phyloP scores from a whole-genome alignment of 2,113 vertebrate genomes.

The Podocnemis expansa region DNA sequence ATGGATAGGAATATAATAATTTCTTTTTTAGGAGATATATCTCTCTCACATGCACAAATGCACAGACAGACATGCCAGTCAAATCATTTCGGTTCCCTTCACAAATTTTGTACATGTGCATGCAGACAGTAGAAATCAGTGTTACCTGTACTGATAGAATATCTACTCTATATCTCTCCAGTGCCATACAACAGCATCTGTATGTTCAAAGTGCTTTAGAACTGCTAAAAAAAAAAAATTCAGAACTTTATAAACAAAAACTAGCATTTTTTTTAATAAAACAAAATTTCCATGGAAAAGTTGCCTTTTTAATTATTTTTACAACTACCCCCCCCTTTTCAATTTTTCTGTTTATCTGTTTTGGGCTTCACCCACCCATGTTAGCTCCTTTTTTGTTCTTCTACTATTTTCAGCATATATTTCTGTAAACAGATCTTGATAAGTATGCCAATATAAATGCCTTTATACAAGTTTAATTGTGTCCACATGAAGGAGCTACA shows the following conservation, averaged over 20 bases:
- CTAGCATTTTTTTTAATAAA: background rate
- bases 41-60: no score
- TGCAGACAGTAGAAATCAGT: background rate
- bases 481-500: conserved; percentile 39
- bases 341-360: background rate
- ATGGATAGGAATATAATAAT: background rate
- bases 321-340: no score
- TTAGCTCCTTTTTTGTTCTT: background rate
- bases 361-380: background rate
- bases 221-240: background rate
- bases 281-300: background rate
- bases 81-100: background rate
- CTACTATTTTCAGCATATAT: background rate
- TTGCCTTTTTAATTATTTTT: background rate
- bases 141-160: background rate
- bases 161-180: background rate
- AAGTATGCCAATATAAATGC: conserved; percentile 46
- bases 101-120: background rate
- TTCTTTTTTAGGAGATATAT: background rate
- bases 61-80: background rate
- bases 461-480: background rate
- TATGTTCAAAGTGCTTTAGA: background rate
- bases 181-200: background rate
- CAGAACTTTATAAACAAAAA: background rate
- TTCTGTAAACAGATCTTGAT: conserved; percentile 4